These are phyloP conservation scores for Leuciscus idus DNA, from an alignment of 2,113 vertebrate genomes.

Conservation along the genomic window DNA sequence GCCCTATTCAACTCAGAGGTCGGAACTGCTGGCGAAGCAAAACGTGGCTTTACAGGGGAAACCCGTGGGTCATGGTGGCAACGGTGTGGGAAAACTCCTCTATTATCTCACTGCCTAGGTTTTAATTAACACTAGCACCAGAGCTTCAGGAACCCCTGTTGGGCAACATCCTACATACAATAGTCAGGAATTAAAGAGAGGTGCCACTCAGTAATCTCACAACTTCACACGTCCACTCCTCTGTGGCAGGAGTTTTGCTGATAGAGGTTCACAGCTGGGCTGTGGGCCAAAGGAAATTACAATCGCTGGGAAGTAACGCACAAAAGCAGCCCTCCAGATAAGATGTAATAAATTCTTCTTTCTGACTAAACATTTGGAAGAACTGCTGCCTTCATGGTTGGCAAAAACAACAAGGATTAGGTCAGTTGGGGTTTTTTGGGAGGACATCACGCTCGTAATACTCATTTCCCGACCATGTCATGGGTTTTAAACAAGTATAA, in stretches of 20 bases:
- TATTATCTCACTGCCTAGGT: conserved; percentile 59
- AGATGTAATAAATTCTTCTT: neutral
- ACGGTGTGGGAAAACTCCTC: conserved; percentile 63
- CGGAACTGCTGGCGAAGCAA: conserved; percentile 47
- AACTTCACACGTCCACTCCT: conserved; percentile 33
- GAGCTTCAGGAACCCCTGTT: conserved; percentile 55
- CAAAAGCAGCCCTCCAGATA: conserved; percentile 23
- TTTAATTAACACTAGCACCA: conserved; percentile 70
- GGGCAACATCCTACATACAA: conserved; percentile 58
- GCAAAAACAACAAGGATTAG: conserved; percentile 29
- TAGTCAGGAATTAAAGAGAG: conserved; percentile 52
- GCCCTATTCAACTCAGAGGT: neutral
- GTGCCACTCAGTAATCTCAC: conserved; percentile 48
- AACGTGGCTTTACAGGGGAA: conserved; percentile 59
- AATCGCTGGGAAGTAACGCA: conserved; percentile 3
- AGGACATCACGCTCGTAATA: neutral
- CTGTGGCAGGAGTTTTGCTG: conserved; percentile 21
- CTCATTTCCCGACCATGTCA: neutral
- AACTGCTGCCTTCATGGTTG: neutral
- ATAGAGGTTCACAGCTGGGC: conserved; percentile 34
- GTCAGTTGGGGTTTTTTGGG: neutral
- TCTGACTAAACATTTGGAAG: conserved; percentile 14
- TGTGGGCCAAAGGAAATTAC: conserved; percentile 21
- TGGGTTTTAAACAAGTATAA: neutral
- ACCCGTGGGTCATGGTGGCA: conserved; percentile 54